Conservation (phyloP, 1,140 invertebrate species). For the Apis laboriosa region DNA sequence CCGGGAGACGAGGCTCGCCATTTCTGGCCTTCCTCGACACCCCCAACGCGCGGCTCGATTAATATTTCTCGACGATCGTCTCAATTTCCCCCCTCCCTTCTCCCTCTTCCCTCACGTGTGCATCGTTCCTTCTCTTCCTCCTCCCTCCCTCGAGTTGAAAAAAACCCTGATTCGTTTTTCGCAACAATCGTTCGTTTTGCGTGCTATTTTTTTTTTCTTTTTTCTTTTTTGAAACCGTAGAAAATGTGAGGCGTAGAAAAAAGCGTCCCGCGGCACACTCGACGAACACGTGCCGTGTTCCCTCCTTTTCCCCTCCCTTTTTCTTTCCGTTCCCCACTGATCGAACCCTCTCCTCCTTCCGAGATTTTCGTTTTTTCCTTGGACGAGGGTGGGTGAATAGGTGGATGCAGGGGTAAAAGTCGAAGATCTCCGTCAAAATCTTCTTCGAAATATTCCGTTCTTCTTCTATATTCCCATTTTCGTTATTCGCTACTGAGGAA, state of each 20-base stretch:
- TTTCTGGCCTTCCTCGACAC: background rate
- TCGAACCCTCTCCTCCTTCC: background rate
- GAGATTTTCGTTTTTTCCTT: background rate
- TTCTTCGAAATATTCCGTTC: background rate
- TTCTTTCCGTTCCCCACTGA: background rate
- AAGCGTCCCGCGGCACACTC: conserved; percentile 57
- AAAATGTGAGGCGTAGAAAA: conserved; percentile 72
- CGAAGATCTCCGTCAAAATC: conserved; percentile 5
- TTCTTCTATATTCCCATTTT: background rate
- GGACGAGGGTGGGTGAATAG: conserved; percentile 31
- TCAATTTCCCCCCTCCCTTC: background rate
- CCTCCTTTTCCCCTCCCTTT: background rate
- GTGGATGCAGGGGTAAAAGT: conserved; percentile 36
- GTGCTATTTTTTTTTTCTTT: conserved; percentile 8
- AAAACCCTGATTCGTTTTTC: too few relatives aligned
- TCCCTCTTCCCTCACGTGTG: background rate
- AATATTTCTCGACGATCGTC: background rate
- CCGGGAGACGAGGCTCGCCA: background rate
- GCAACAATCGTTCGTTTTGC: background rate
- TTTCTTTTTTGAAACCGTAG: conserved; percentile 60
- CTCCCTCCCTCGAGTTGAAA: background rate
- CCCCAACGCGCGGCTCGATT: background rate
- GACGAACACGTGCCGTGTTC: conserved; percentile 34
- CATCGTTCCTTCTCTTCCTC: background rate
- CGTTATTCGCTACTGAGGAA: too few relatives aligned